Base-by-base conservation (phyloP, 2,113 vertebrate species). In the Vombatus ursinus region DNA sequence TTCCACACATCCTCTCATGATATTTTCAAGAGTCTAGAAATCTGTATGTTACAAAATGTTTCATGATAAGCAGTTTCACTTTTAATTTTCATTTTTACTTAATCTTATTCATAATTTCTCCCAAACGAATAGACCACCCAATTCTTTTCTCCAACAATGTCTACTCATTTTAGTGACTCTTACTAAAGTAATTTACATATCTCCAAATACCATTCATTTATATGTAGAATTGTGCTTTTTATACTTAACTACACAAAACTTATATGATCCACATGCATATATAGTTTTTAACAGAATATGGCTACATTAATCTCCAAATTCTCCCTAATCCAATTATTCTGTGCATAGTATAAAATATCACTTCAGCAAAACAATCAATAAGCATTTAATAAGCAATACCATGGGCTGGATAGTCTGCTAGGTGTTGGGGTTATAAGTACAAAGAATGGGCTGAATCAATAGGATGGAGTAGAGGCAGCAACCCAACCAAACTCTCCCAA, bases 41-140 rank as follows among this genome's bases (percentile, higher is more conserved):
- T 3, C 22, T 95, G 3, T 96, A 3, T 89, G 23, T n/a, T 49
- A 28, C 14, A 84, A n/a, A 95, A 16, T 47, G 31, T 61, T 90
- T 93, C 54, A n/a, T 19, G 28, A 96, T 31, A 53, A 19, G 31
- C 11, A 10, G 0, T 91, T 91, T 61, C n/a, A 49, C 2, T 54
- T 91, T 49, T 51, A 44, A 28, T 95, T 95, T 84, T 95, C 37
- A 12, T 92, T 97, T 90, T 48, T 54, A 50, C 68, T 10, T 47
- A 90, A 50, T 52, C 54, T 92, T 95, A 57, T 7, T 37, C 93
- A 6, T 44, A 90, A 48, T 3, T 3, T 93, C n/a, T 92, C 50
- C 0, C 49, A 44, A 10, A 44, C 52, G 2, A 2, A 48, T 52
- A 84, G 89, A 57, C 12, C 9, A 8, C 7, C 1, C 0, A 91